Evolutionary conservation across 1,140 invertebrate genomes (phyloP).

Genomic region (Coelopa frigida): DNA sequence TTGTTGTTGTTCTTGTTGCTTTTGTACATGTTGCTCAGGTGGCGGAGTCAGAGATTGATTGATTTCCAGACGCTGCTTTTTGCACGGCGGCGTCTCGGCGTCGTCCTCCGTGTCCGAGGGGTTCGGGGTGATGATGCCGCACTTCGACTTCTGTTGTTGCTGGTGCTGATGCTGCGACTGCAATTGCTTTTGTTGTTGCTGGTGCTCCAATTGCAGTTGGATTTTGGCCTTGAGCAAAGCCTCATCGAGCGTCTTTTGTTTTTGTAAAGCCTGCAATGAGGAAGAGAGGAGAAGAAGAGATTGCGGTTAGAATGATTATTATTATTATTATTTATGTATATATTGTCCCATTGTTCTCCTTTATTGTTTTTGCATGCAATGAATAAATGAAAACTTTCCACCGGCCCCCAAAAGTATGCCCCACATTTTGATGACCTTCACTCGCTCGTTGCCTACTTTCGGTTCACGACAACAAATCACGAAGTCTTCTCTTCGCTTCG

Average conservation of each 20-base stretch:
- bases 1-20: no score
- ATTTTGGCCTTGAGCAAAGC: conserved; percentile 37
- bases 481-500: no score
- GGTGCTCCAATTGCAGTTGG: conserved; percentile 28
- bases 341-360: no score
- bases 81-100: conserved; percentile 39
- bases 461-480: no score
- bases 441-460: no score
- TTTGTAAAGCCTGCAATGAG: conserved; percentile 3
- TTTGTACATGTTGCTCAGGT: conserved; percentile 25
- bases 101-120: conserved; percentile 51
- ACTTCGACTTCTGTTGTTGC: conserved; percentile 5
- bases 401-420: no score
- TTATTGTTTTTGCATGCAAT: no score
- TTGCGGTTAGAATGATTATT: no score
- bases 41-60: conserved; percentile 31
- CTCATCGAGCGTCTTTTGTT: conserved; percentile 23
- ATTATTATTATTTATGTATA: no score
- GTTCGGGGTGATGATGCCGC: conserved; percentile 43
- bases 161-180: conserved; percentile 11
- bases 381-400: no score
- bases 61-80: conserved; percentile 35
- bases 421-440: no score
- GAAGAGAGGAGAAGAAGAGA: conserved; percentile 10
- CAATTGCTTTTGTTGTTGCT: conserved; percentile 25